phyloP scores from a whole-genome alignment of 1,140 invertebrate genomes.

The Drepana arcuata region DNA sequence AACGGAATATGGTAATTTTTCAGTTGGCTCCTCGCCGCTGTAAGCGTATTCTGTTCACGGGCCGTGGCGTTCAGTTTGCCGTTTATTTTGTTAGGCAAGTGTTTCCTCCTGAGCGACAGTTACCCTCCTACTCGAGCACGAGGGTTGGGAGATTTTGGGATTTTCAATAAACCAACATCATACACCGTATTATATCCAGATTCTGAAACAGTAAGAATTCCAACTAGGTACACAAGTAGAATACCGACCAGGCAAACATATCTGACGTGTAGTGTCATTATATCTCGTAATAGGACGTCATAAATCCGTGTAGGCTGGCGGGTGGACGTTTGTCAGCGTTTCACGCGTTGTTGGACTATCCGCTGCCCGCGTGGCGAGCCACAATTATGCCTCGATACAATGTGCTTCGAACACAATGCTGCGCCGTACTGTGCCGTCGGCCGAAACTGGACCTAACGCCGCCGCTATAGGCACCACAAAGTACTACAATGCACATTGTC shows the following conservation, averaged over 20 bases:
- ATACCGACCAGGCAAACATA: conserved; percentile 28
- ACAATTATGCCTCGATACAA: neutral
- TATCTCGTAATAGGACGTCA: conserved; percentile 69
- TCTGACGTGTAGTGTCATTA: conserved; percentile 53
- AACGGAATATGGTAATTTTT: conserved; percentile 54
- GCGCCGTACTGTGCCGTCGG: no score
- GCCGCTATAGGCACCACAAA: no score
- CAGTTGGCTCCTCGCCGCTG: conserved; percentile 20
- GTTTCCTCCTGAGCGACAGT: no score
- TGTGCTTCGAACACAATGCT: no score
- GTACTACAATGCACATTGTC: no score
- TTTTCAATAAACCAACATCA: no score
- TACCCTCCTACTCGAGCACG: conserved; percentile 28
- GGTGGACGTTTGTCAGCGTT: conserved; percentile 69
- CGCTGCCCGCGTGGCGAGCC: no score
- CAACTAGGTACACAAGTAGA: no score
- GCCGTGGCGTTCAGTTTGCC: conserved; percentile 20
- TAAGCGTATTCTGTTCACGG: conserved; percentile 32
- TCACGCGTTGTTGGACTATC: conserved; percentile 69
- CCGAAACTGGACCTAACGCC: no score
- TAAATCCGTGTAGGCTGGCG: conserved; percentile 61
- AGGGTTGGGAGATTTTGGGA: no score
- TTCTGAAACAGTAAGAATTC: no score
- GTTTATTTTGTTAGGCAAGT: conserved; percentile 29
- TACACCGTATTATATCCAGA: no score